These are phyloP conservation scores for western clawed frog (Xenopus tropicalis) DNA, from an alignment of 2,113 vertebrate genomes.

Conservation along the genomic window DNA sequence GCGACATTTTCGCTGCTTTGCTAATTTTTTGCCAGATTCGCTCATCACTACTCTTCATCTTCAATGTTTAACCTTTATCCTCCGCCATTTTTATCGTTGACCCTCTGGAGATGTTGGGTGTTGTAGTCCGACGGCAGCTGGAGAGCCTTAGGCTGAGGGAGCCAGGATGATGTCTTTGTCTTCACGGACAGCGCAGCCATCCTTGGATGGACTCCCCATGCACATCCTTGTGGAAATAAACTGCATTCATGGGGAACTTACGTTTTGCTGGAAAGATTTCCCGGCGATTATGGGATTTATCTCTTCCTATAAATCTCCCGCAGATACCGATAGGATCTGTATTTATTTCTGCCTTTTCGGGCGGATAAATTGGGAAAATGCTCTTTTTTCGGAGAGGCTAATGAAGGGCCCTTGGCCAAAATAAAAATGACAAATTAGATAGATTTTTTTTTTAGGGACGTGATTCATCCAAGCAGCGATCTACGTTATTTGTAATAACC, in stretches of 20 bases:
- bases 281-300: constrained; percentile 25
- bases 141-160: not conserved
- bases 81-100: too few species aligned
- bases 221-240: constrained; percentile 24
- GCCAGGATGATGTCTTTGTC: too few species aligned
- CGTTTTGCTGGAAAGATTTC: constrained; percentile 26
- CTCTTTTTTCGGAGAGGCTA: not conserved
- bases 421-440: constrained; percentile 48
- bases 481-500: constrained; percentile 57
- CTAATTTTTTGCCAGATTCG: too few species aligned
- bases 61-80: too few species aligned
- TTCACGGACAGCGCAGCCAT: not conserved
- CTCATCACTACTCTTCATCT: too few species aligned
- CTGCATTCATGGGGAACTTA: constrained; percentile 19
- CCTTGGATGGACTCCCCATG: constrained; percentile 18
- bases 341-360: not conserved
- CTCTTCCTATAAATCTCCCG: constrained; percentile 18
- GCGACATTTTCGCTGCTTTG: too few species aligned
- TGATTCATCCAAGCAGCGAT: constrained; percentile 47
- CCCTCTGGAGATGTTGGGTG: too few species aligned
- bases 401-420: constrained; percentile 43
- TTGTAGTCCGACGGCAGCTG: not conserved
- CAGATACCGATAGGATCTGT: not conserved
- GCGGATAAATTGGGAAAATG: not conserved
- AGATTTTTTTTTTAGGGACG: constrained; percentile 51